These are phyloP conservation scores for Fundulus diaphanus DNA, from an alignment of 2,797 vertebrate species.

Conservation along the genomic window DNA sequence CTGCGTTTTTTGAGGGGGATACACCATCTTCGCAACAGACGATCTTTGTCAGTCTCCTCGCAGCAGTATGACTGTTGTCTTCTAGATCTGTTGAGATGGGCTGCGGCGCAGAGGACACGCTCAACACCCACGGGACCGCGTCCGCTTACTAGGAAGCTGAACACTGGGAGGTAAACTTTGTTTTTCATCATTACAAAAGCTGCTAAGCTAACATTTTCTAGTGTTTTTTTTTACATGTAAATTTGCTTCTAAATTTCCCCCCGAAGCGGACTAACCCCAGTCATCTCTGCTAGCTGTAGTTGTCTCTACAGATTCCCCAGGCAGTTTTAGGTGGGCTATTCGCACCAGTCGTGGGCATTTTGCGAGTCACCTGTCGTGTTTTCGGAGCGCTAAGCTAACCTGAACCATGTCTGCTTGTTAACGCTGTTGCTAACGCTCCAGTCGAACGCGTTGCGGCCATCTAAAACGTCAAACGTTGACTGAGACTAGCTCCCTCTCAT, in stretches of 20 bases:
- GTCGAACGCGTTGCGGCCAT: not conserved
- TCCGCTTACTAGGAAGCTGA: constrained; percentile 11
- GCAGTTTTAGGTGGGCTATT: accelerated
- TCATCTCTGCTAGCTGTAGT: constrained; percentile 36
- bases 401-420: constrained; percentile 26
- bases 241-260: not conserved
- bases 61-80: constrained; percentile 8
- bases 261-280: constrained; percentile 9
- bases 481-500: not conserved
- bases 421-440: not conserved
- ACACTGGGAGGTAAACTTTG: constrained; percentile 49
- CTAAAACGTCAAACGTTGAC: not conserved
- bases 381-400: constrained; percentile 42
- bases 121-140: constrained; percentile 15
- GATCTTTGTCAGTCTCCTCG: constrained; percentile 25
- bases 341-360: not conserved
- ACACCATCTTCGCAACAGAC: constrained; percentile 20
- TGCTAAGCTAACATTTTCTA: too few species aligned
- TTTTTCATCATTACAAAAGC: not conserved
- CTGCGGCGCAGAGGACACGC: constrained; percentile 52
- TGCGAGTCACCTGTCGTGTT: constrained; percentile 1
- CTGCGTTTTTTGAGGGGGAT: constrained; percentile 12
- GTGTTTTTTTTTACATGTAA: not conserved
- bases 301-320: not conserved
- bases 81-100: constrained; percentile 64